Percentiles rank a stretch among this genome's conserved stretches.
Evolutionary conservation across 2,888 invertebrate species (phyloP).

Genomic region (Cephalotes varians): DNA sequence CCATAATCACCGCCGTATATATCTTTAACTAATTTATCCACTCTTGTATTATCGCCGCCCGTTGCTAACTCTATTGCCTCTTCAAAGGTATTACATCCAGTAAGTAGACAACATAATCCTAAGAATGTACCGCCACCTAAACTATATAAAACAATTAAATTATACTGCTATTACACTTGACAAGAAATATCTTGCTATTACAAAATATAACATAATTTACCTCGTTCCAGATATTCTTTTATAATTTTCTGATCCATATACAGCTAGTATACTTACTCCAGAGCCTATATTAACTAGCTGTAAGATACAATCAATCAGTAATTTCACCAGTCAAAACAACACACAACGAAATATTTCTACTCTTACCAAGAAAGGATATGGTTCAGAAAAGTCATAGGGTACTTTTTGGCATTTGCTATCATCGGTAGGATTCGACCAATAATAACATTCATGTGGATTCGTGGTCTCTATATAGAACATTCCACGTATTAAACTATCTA

Average conservation of each 20-base stretch:
- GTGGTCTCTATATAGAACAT: slow-evolving; percentile 97
- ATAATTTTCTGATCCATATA: slow-evolving; percentile 95
- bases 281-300: slow-evolving; percentile 98
- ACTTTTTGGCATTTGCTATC: slow-evolving; percentile 89
- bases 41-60: slow-evolving; percentile 95
- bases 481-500: slow-evolving; percentile 98
- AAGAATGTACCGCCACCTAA: slow-evolving; percentile 99
- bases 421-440: slow-evolving; percentile 94
- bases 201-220: slow-evolving; percentile 86
- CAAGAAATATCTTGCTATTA: neutral
- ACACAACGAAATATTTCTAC: neutral
- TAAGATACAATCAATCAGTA: slow-evolving; percentile 61
- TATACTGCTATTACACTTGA: slow-evolving; percentile 27
- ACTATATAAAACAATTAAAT: slow-evolving; percentile 88
- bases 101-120: slow-evolving; percentile 97
- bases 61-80: slow-evolving; percentile 98
- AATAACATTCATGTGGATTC: slow-evolving; percentile 97
- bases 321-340: neutral
- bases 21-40: slow-evolving; percentile 98
- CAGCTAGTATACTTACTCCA: slow-evolving; percentile 98
- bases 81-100: slow-evolving; percentile 98
- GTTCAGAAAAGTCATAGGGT: slow-evolving; percentile 87
- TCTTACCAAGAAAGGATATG: slow-evolving; percentile 89
- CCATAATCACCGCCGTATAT: slow-evolving; percentile 99
- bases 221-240: slow-evolving; percentile 98